Base-by-base conservation (phyloP, 2,113 vertebrate species). In the Phrynocephalus versicolor region DNA sequence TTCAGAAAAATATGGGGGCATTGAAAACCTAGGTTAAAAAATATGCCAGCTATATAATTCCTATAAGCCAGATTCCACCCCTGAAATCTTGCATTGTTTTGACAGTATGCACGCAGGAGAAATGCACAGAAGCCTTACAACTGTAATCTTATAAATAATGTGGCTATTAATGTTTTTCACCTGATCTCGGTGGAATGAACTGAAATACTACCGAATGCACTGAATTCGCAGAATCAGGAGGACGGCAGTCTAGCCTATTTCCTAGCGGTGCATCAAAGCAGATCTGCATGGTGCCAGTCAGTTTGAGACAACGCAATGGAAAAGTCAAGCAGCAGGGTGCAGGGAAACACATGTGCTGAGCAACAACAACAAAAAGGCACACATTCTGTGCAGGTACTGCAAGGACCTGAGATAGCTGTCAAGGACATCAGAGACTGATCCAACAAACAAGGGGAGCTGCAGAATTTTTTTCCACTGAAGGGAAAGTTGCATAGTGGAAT, bases 141-240 rank as follows among this genome's bases (percentile, higher is more conserved):
- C 90, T 91, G 87, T 90, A 92, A 93, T 83, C 88, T 87, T 89
- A 93, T 84, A 92, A 93, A 94, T 91, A 90, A 90, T 89, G 79
- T 86, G 79, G 69, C 77, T 94, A 94, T 92, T 90, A 92, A 86
- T 87, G 79, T 91, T 92, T 92, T 89, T 62, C 73, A 90, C 89
- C 81, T 91, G 89, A 72, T 77, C 55, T 55, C 77, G 51, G 82
- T 69, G 74, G 88, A 89, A 89, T 45, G 76, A 93, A 90, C 72
- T 60, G 82, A 79, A 92, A 82, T 88, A 88, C 85, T 75, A 90
- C 25, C 89, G 88, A 86, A 87, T 10, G 57, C 58, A 80, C 70
- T 74, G 64, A 79, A 88, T 88, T 81, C 81, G 79, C 82, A 79
- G 57, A 81, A 72, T 78, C 27, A 85, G 81, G 10, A 51, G 71